Conservation (phyloP, 30 jellyfish, hydroid and myxozoan genomes). For the Aurelia sp. region DNA sequence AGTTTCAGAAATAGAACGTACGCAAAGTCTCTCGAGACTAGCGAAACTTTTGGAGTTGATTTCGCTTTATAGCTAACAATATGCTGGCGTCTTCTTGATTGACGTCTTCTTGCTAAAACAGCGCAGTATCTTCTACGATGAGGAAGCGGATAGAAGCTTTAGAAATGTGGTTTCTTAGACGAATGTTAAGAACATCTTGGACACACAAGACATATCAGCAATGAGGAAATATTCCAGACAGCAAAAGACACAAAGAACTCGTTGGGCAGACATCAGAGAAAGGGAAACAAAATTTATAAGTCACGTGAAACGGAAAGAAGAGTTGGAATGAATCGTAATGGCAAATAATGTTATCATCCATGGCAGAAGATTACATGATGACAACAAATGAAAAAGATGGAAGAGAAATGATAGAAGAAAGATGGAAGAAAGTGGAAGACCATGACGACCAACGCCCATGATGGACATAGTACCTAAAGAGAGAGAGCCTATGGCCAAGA, state of each 20-base stretch:
- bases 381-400: neutral
- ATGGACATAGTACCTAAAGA: no score
- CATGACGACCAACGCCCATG: constrained; percentile 9
- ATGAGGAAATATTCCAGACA: neutral
- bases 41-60: no score
- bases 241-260: neutral
- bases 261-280: neutral
- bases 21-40: no score
- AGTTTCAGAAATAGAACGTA: no score
- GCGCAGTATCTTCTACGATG: constrained; percentile 22
- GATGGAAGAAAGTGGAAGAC: constrained; percentile 1
- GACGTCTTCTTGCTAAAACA: no score
- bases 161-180: constrained; percentile 16
- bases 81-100: no score
- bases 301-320: neutral
- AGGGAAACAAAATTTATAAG: neutral
- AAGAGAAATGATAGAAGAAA: neutral
- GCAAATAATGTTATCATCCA: constrained; percentile 1
- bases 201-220: neutral
- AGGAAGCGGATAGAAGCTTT: constrained; percentile 4
- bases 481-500: no score
- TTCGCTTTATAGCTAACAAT: no score
- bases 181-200: neutral
- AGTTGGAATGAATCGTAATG: neutral
- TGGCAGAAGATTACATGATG: constrained; percentile 4